Evolutionary conservation across 1,140 invertebrate species (phyloP).

Genomic region (Globodera rostochiensis): DNA sequence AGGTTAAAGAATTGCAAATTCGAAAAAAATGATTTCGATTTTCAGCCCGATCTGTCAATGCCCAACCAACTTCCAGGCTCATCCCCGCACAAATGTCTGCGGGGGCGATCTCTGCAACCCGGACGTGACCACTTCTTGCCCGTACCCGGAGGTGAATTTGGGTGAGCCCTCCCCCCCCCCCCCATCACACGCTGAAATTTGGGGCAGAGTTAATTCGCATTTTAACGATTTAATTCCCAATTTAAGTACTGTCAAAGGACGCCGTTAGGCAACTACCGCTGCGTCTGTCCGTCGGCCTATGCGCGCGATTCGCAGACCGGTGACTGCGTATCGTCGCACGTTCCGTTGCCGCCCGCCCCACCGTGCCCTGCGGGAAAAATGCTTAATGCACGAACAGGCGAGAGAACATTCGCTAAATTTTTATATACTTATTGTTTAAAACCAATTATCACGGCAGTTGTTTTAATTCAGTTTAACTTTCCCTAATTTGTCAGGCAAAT

Average conservation of each 20-base stretch:
- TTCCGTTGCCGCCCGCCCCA: slow-evolving; percentile 30
- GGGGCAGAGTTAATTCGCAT: background rate
- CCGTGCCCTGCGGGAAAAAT: slow-evolving; percentile 51
- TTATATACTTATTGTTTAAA: background rate
- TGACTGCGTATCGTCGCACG: slow-evolving; percentile 43
- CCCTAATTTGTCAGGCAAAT: slow-evolving; percentile 38
- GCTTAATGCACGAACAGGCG: slow-evolving; percentile 48
- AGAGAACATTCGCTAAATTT: background rate
- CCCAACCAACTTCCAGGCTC: slow-evolving; percentile 55
- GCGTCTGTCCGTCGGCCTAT: slow-evolving; percentile 57
- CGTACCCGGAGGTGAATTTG: slow-evolving; percentile 22
- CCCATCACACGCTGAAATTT: no score
- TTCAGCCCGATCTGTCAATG: slow-evolving; percentile 54
- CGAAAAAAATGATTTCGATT: background rate
- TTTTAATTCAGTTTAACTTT: background rate
- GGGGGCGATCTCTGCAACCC: slow-evolving; percentile 64
- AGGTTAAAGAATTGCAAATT: background rate
- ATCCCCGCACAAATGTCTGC: slow-evolving; percentile 62
- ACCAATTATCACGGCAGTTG: background rate
- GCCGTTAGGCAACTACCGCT: slow-evolving; percentile 58
- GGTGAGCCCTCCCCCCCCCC: background rate
- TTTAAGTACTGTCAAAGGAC: slow-evolving; percentile 31
- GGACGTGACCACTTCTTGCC: slow-evolving; percentile 26
- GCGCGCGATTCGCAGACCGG: slow-evolving; percentile 53
- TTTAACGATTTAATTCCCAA: background rate